Conservation (phyloP, 2,888 invertebrate genomes). For the Hydropsyche betteni region DNA sequence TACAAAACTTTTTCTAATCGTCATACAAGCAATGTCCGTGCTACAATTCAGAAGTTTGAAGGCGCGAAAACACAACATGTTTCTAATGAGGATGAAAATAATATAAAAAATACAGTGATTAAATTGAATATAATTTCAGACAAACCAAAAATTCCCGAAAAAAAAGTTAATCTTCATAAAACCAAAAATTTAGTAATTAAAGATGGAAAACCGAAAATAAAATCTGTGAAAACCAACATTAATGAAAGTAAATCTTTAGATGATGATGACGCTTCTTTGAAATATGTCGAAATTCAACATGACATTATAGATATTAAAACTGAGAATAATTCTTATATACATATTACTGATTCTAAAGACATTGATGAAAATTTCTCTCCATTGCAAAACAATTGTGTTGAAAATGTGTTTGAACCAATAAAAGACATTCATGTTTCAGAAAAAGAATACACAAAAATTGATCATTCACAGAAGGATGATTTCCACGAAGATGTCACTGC, state of each 20-base stretch:
- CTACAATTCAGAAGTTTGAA: constrained; percentile 64
- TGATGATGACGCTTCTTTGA: too few species aligned
- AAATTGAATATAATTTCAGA: constrained; percentile 44
- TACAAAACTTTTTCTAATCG: constrained; percentile 55
- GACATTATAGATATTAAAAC: too few species aligned
- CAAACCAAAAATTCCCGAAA: constrained; percentile 71
- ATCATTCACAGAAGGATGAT: constrained; percentile 53
- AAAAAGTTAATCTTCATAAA: constrained; percentile 65
- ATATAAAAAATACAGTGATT: constrained; percentile 52
- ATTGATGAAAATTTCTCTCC: constrained; percentile 57
- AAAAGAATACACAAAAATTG: neutral
- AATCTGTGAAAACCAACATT: constrained; percentile 57
- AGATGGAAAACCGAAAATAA: constrained; percentile 66
- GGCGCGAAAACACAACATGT: constrained; percentile 57
- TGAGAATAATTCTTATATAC: too few species aligned
- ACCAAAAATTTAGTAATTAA: constrained; percentile 66
- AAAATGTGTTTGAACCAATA: too few species aligned
- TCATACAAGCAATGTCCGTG: constrained; percentile 54
- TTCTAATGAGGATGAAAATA: neutral
- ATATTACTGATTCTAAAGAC: too few species aligned
- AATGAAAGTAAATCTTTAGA: neutral
- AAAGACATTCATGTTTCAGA: constrained; percentile 1
- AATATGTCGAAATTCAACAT: too few species aligned
- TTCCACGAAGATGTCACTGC: constrained; percentile 58
- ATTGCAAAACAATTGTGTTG: too few species aligned